These are phyloP conservation scores for Bubo blakistoni DNA, from an alignment of 2,113 vertebrate species.

Conservation along the genomic window DNA sequence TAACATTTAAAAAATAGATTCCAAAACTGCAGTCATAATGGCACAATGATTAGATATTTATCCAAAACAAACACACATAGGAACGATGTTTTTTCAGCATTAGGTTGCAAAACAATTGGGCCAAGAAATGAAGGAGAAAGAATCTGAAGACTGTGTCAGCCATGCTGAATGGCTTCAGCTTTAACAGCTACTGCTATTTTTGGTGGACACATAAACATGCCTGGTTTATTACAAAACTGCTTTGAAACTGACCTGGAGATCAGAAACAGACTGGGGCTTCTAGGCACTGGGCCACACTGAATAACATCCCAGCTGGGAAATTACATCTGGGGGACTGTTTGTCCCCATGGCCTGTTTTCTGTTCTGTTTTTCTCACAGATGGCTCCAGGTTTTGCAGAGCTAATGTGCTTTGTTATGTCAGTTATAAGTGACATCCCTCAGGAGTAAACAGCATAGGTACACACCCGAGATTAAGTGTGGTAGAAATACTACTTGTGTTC, in stretches of 20 bases:
- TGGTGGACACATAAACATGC: slow-evolving; percentile 56
- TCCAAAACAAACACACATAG: slow-evolving; percentile 72
- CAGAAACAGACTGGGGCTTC: slow-evolving; percentile 34
- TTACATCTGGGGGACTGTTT: slow-evolving; percentile 38
- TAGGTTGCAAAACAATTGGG: slow-evolving; percentile 38
- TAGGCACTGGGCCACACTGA: slow-evolving; percentile 42
- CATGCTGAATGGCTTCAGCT: slow-evolving; percentile 39
- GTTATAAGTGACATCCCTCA: not conserved
- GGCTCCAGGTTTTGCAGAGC: slow-evolving; percentile 5
- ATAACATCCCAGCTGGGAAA: slow-evolving; percentile 59
- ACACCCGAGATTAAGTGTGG: not conserved
- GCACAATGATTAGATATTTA: not conserved
- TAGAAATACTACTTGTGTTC: not conserved
- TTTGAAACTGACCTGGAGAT: slow-evolving; percentile 45
- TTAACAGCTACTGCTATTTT: slow-evolving; percentile 61
- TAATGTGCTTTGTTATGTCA: not conserved
- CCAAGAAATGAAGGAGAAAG: slow-evolving; percentile 70
- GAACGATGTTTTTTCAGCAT: slow-evolving; percentile 63
- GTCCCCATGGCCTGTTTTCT: slow-evolving; percentile 37
- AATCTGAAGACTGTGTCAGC: slow-evolving; percentile 61
- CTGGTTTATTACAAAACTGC: slow-evolving; percentile 40
- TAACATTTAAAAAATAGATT: slow-evolving; percentile 52
- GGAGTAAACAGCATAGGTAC: not conserved
- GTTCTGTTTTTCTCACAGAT: slow-evolving; percentile 27
- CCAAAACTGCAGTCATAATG: slow-evolving; percentile 18